Conservation (phyloP, 2,113 vertebrate genomes). For the Sardina pilchardus region DNA sequence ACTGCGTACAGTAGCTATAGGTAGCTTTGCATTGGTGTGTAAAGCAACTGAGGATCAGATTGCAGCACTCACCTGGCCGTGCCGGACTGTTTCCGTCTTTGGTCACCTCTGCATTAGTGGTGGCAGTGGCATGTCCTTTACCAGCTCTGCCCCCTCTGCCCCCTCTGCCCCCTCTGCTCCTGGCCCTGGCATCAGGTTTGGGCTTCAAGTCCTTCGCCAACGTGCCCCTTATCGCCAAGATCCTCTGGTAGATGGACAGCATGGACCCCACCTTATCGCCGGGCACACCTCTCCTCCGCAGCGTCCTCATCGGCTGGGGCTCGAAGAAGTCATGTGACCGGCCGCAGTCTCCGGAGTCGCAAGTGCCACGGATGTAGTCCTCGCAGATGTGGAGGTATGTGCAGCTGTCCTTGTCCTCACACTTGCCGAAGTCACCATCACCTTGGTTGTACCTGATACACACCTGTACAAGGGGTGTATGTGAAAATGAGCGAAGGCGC, state of each 20-base stretch:
- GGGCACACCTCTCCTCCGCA: conserved; percentile 34
- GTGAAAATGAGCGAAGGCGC: neutral
- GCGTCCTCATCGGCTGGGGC: conserved; percentile 21
- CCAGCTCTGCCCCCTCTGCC: neutral
- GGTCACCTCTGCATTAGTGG: neutral
- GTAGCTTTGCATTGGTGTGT: neutral
- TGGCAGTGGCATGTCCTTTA: neutral
- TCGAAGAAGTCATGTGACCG: conserved; percentile 46
- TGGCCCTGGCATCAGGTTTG: neutral
- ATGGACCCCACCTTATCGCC: conserved; percentile 33
- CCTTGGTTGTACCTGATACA: conserved; percentile 49
- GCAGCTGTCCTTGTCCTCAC: conserved; percentile 44
- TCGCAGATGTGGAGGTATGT: conserved; percentile 49
- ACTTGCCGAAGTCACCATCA: conserved; percentile 36
- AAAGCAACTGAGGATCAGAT: neutral
- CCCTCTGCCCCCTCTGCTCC: neutral
- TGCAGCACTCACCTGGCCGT: neutral
- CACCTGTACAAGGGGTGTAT: conserved; percentile 31
- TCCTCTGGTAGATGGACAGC: conserved; percentile 45
- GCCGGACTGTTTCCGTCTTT: neutral
- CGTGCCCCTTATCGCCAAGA: conserved; percentile 39
- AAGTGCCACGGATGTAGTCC: conserved; percentile 42
- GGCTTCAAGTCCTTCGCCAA: neutral
- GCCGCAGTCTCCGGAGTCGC: conserved; percentile 26
- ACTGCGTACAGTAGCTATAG: neutral